phyloP scores from a whole-genome alignment of 2,888 invertebrate species.

The Plagiodera versicolora region DNA sequence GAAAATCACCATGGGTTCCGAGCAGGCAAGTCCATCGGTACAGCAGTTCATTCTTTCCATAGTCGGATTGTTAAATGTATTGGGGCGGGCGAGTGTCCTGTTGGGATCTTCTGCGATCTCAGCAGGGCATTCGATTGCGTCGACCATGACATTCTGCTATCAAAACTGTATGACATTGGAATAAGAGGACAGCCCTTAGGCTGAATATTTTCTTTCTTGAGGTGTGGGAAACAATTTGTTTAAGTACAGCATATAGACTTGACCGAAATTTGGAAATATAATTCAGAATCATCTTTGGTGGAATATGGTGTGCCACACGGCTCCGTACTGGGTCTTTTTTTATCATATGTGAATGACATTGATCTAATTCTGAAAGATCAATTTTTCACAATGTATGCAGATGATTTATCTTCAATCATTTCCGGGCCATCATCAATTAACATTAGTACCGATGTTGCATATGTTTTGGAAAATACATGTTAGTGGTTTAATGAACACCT shows the following conservation, averaged over 20 bases:
- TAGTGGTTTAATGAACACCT: background rate
- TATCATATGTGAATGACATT: background rate
- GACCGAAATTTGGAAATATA: background rate
- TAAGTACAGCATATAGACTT: background rate
- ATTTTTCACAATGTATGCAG: background rate
- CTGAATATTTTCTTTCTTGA: too few relatives aligned
- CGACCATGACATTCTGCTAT: conserved; percentile 6
- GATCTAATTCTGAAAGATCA: background rate
- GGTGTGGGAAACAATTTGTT: background rate
- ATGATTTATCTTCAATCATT: background rate
- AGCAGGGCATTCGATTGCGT: conserved; percentile 20
- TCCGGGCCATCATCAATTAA: background rate
- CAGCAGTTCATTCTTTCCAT: conserved; percentile 8
- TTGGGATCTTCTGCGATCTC: conserved; percentile 20
- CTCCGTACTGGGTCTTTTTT: background rate
- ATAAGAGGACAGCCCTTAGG: too few relatives aligned
- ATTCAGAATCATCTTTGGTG: background rate
- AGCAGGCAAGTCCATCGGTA: background rate
- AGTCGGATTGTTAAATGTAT: conserved; percentile 9
- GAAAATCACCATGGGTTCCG: conserved; percentile 8
- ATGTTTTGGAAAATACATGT: background rate
- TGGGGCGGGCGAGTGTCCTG: conserved; percentile 10
- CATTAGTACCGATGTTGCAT: background rate
- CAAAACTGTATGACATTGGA: background rate
- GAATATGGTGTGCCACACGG: background rate